Base-by-base conservation (phyloP, 1,140 invertebrate species). In the Helicorthomorpha holstii region DNA sequence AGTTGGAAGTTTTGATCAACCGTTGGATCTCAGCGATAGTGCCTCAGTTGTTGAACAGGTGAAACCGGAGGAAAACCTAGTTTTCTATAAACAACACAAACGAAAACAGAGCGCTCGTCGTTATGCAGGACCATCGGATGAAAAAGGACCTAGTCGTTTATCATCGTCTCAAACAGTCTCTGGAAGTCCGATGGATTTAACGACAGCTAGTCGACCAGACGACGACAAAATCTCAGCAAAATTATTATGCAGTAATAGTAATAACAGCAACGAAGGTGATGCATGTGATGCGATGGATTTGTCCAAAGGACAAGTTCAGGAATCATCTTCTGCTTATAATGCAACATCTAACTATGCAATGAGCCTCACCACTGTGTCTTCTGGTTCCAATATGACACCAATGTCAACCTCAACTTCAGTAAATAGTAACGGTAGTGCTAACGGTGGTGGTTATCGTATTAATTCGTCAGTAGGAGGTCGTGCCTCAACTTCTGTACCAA, bases 1-100 rank as follows among this genome's bases (percentile, higher is more conserved):
- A 41, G 48, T 16, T 16, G 29, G 29, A 34, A 16, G 16, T 16
- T 7, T 7, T 19, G 58, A 60, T 41, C 55, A 58, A 50, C 62
- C 60, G 43, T 54, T 61, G 26, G 61, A 64, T 52, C 53, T 63
- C 12, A 60, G 55, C 41, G 70, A 68, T 60, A 67, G 29, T 34
- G 29, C 29, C 29, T 7, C 29, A 7, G 7, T 16, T 16, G 29
- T 34, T 34, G n/a, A n/a, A n/a, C n/a, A n/a, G n/a, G 29, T 34
- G 7, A 34, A 34, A 16, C 7, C 7, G 29, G 16, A 16, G 29
- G 16, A 7, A 34, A 7, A 7, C 7, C 29, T 34, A 16, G 7
- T 16, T 16, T 7, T 7, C 7, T 34, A 7, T 34, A 7, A 7
- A 34, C 29, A 7, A 69, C 69, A 50, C 67, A 49, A 19, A 26